Evolutionary conservation across 2,797 vertebrate genomes (phyloP).

Genomic region (Cyprinodon diabolis): DNA sequence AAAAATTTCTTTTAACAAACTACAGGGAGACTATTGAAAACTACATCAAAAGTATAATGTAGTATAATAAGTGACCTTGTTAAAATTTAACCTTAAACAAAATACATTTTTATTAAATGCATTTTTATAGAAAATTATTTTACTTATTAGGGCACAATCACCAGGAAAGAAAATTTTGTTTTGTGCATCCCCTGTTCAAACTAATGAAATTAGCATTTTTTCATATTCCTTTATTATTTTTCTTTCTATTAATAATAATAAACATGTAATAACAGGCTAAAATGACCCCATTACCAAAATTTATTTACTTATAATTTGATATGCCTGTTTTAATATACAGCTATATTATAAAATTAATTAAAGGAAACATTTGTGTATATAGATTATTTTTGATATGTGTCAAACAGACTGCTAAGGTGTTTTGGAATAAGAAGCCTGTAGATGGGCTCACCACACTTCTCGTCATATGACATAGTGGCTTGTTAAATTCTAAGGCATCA

Average conservation of each 20-base stretch:
- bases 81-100: not conserved
- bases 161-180: not conserved
- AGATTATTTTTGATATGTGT: constrained; percentile 1
- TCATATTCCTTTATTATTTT: not conserved
- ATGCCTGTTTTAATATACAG: not conserved
- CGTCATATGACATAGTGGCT: constrained; percentile 30
- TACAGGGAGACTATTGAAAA: not conserved
- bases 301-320: not conserved
- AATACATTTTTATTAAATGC: not conserved
- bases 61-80: not conserved
- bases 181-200: not conserved
- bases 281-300: not conserved
- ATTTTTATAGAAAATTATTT: not conserved
- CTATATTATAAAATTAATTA: not conserved
- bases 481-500: constrained; percentile 51
- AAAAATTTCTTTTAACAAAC: too few relatives aligned
- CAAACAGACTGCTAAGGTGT: constrained; percentile 7
- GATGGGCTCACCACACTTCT: constrained; percentile 21
- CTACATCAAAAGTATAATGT: not conserved
- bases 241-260: not conserved
- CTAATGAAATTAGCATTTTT: not conserved
- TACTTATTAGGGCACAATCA: not conserved
- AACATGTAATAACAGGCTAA: not conserved
- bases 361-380: not conserved
- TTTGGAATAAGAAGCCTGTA: constrained; percentile 26